Conservation (phyloP, 2,113 vertebrate genomes). For the Emydura subglobosa region DNA sequence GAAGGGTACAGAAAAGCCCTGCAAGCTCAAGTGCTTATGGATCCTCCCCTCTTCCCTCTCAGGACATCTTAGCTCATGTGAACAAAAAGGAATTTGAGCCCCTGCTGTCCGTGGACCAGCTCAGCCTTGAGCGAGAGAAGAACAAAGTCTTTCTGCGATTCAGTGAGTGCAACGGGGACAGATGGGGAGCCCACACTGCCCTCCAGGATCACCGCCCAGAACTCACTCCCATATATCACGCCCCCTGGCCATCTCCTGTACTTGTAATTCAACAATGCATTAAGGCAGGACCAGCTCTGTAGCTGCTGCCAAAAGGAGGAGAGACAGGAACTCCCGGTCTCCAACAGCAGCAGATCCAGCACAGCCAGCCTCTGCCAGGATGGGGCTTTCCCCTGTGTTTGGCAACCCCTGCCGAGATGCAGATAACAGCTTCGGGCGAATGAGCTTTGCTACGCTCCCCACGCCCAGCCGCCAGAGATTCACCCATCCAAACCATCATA, state of each 20-base stretch:
- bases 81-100: slow-evolving; percentile 87
- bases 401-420: background rate
- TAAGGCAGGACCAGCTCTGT: background rate
- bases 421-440: background rate
- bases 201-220: background rate
- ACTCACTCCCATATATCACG: background rate
- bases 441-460: background rate
- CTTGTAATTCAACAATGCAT: background rate
- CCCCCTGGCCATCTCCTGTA: background rate
- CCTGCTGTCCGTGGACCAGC: slow-evolving; percentile 89
- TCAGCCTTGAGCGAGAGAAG: slow-evolving; percentile 86
- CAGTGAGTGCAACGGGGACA: slow-evolving; percentile 77
- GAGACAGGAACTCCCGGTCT: background rate
- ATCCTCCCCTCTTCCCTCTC: background rate
- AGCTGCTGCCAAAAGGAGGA: background rate
- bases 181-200: background rate
- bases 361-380: background rate
- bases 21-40: rapidly evolving
- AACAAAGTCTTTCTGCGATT: slow-evolving; percentile 89
- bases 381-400: rapidly evolving
- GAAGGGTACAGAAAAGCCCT: rapidly evolving
- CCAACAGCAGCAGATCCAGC: background rate
- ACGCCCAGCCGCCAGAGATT: background rate
- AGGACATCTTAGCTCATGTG: slow-evolving; percentile 87
- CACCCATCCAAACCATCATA: background rate